Conservation (phyloP, 2,797 vertebrate genomes). For the Gorsachius magnificus region DNA sequence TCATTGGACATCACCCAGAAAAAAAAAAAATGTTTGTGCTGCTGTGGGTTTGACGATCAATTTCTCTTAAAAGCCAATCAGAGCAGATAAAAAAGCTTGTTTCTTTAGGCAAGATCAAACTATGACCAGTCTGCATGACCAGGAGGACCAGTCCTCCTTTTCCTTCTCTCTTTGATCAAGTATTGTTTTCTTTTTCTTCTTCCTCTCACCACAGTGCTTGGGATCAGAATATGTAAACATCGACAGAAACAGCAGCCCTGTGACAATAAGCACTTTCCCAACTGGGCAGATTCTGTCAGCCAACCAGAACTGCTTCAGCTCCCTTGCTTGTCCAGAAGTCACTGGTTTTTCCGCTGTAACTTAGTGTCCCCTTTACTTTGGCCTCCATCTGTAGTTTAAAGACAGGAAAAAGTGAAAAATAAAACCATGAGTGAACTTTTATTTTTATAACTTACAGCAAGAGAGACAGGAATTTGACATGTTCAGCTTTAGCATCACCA, state of each 20-base stretch:
- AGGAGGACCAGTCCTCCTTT: constrained; percentile 76
- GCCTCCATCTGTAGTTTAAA: constrained; percentile 87
- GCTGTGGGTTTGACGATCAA: constrained; percentile 83
- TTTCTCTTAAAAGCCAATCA: constrained; percentile 75
- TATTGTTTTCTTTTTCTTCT: constrained; percentile 76
- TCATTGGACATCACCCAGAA: constrained; percentile 28
- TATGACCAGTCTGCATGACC: constrained; percentile 69
- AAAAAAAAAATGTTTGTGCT: constrained; percentile 67
- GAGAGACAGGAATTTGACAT: neutral
- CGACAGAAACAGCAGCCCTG: constrained; percentile 83
- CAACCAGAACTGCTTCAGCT: constrained; percentile 75
- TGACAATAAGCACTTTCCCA: constrained; percentile 79
- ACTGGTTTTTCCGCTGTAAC: constrained; percentile 91
- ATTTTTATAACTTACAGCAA: neutral
- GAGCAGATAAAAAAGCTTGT: constrained; percentile 66
- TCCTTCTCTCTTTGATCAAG: constrained; percentile 82
- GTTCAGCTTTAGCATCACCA: neutral
- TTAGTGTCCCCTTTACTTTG: constrained; percentile 93
- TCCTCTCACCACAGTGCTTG: constrained; percentile 85
- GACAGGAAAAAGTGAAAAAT: constrained; percentile 26
- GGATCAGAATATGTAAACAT: constrained; percentile 86
- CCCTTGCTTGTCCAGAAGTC: constrained; percentile 77
- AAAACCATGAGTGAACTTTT: neutral
- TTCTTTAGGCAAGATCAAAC: constrained; percentile 74
- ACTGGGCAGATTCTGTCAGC: constrained; percentile 76